phyloP scores from a whole-genome alignment of 2,113 vertebrate genomes.

The Nibea albiflora region DNA sequence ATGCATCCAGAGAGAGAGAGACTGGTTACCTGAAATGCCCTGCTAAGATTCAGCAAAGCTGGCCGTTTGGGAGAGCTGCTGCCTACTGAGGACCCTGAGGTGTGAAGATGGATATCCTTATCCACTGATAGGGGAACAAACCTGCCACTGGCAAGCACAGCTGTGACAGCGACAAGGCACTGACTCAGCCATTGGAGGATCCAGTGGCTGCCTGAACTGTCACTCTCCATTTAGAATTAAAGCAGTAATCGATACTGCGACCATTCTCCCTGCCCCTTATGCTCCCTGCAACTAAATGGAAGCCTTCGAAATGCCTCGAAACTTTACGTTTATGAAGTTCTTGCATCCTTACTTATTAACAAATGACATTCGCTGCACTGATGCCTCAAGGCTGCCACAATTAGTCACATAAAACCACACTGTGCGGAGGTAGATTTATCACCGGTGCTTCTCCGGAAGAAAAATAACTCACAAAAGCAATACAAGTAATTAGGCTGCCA shows the following conservation, averaged over 20 bases:
- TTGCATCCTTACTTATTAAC: conserved; percentile 23
- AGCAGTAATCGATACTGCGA: conserved; percentile 69
- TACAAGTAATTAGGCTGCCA: conserved; percentile 60
- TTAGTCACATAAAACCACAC: conserved; percentile 28
- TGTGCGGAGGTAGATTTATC: conserved; percentile 48
- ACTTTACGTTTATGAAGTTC: neutral
- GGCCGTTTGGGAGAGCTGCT: conserved; percentile 46
- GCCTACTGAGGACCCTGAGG: conserved; percentile 67
- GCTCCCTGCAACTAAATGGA: conserved; percentile 7
- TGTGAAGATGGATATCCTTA: conserved; percentile 78
- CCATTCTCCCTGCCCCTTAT: conserved; percentile 38
- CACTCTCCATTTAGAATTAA: conserved; percentile 74
- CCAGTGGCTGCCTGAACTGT: conserved; percentile 61
- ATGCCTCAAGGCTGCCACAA: conserved; percentile 29
- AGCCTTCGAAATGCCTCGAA: conserved; percentile 15
- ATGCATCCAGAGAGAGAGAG: conserved; percentile 42
- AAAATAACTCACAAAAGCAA: conserved; percentile 53
- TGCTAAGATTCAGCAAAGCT: conserved; percentile 54
- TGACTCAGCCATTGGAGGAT: conserved; percentile 73
- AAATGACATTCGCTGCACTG: conserved; percentile 31
- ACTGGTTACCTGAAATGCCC: conserved; percentile 62
- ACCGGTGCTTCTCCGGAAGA: conserved; percentile 45
- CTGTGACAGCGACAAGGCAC: conserved; percentile 70
- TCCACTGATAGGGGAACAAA: conserved; percentile 71
- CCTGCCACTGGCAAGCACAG: conserved; percentile 71